These are phyloP conservation scores for Junco hyemalis DNA, from an alignment of 2,113 vertebrate species.

Conservation along the genomic window DNA sequence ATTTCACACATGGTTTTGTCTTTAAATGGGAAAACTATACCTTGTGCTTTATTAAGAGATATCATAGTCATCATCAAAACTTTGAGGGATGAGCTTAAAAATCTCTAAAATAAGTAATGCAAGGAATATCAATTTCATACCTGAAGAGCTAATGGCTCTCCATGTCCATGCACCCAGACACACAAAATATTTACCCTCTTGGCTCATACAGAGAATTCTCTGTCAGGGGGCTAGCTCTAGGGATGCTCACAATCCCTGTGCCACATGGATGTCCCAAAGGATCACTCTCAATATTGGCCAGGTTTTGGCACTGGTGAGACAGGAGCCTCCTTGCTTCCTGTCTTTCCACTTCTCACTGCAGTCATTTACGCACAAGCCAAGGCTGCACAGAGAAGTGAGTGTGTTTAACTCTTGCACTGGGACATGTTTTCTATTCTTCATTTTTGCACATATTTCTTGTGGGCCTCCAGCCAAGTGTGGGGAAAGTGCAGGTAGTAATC, in stretches of 20 bases:
- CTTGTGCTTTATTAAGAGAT: not conserved
- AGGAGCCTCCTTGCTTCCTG: not conserved
- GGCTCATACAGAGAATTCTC: not conserved
- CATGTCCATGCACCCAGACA: rapidly evolving
- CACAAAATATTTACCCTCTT: not conserved
- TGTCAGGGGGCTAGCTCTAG: not conserved
- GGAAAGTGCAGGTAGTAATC: not conserved
- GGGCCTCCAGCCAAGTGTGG: not conserved
- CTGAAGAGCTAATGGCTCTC: not conserved
- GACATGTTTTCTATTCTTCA: not conserved
- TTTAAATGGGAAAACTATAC: not conserved
- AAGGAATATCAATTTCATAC: not conserved
- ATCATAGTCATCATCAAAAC: not conserved
- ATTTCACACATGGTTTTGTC: not conserved
- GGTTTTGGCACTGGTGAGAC: not conserved
- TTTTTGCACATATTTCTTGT: not conserved
- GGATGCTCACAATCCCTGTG: not conserved
- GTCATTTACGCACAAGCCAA: not conserved
- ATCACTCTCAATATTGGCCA: not conserved
- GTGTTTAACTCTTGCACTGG: not conserved
- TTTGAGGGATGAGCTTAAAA: not conserved
- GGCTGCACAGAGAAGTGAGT: not conserved
- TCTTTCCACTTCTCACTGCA: rapidly evolving
- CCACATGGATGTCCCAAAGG: not conserved
- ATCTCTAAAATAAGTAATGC: not conserved